A percentile compares a stretch with the other conserved stretches of the same genome.
Evolutionary conservation across 2,888 invertebrate species (phyloP).

Genomic region (Pristionchus fissidentatus): DNA sequence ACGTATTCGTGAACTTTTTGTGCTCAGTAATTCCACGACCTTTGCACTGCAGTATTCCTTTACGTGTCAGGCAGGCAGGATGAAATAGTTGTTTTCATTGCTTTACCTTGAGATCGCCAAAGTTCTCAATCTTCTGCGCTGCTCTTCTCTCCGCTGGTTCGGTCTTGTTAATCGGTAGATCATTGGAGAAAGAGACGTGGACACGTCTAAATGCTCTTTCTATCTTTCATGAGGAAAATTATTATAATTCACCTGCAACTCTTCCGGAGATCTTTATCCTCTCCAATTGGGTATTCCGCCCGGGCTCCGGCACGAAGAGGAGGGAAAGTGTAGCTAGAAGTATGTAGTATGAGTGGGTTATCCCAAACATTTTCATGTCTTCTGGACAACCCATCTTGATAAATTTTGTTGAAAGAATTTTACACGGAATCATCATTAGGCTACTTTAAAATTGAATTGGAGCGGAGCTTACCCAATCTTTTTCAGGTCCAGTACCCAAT

Average conservation of each 20-base stretch:
- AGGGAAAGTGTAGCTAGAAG: constrained; percentile 44
- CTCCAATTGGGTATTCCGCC: neutral
- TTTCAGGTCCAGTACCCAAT: constrained; percentile 43
- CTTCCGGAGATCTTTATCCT: neutral
- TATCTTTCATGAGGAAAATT: neutral
- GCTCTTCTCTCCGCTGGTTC: neutral
- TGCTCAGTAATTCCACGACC: too few relatives aligned
- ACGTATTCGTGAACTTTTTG: too few relatives aligned
- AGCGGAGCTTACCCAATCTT: constrained; percentile 36
- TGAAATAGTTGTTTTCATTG: too few relatives aligned
- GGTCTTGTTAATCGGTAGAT: neutral
- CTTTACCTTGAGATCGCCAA: neutral
- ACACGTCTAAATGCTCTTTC: neutral
- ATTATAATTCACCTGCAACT: neutral
- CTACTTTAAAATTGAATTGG: too few relatives aligned
- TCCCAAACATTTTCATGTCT: too few relatives aligned
- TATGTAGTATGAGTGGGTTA: neutral
- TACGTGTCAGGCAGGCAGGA: too few relatives aligned
- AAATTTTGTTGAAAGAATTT: too few relatives aligned
- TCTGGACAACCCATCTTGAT: too few relatives aligned
- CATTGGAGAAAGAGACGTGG: neutral
- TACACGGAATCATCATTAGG: too few relatives aligned
- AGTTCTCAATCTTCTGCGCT: neutral
- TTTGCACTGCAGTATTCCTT: too few relatives aligned
- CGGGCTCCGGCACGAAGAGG: neutral